Evolutionary conservation across 1,140 invertebrate genomes (phyloP), one percentile per base, ranked within the genome.

Genomic region (Tribolium madens): DNA sequence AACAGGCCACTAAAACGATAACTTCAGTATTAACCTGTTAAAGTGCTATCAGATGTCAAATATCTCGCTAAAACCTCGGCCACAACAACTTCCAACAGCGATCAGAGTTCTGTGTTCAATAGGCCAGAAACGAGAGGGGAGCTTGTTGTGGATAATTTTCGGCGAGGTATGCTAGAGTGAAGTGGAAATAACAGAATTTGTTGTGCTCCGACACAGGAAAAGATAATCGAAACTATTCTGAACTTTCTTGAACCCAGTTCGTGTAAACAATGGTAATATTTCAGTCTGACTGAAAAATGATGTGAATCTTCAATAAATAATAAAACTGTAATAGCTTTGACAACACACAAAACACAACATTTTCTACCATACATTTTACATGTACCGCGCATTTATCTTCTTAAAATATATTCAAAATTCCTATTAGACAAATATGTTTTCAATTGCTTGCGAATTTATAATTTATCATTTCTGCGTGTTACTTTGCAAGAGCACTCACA

Each of bases 1-100:
- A 64, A 64, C 57, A 64, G 57, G 57, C 57, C 57, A 64, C 57
- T 64, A 64, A 64, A 64, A 64, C 57, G 57, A 64, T 64, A 64
- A 64, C 57, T 64, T 64, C 26, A 64, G 57, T 64, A 64, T 64
- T 64, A 64, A 64, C 57, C 57, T 64, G 57, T 64, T 64, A 64
- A 64, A 64, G 57, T 31, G 57, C 57, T 64, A 64, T 64, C 52
- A 18, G 17, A 57, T 57, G 52, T 57, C 57, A 64, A 64, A 64
- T 64, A 64, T 64, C 57, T 33, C 26, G 26, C 26, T 64, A 33
- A 64, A 64, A 33, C 21, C 57, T 64, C 57, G 21, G 26, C 57
- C 57, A 64, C 57, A 64, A 64, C 57, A 64, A 64, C 18, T 64
- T 64, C 52, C 10, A 15, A n/a, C 52, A 7, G 7, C 50, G 14